Evolutionary conservation across 2,113 vertebrate species (phyloP), one percentile per base, ranked within the genome.

Genomic region (Alosa alosa): DNA sequence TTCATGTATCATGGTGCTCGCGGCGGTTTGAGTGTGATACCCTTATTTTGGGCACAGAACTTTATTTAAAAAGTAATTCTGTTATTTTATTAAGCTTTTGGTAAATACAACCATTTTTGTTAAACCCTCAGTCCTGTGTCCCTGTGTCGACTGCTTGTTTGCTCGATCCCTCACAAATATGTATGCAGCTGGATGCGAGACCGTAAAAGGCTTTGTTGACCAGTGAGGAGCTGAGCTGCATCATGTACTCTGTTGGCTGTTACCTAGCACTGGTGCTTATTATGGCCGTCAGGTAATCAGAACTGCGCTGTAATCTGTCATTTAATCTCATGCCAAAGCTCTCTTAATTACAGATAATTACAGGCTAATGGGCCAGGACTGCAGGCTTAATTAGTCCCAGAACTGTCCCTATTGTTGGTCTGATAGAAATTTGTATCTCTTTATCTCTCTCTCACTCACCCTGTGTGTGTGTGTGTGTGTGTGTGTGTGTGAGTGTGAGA

Each of bases 331-430:
- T 72, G 64, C 64, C 64, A 72, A 8, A 31, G 64, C 64, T 72
- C 64, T 72, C 64, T 72, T 72, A 72, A 72, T 72, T 72, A 72
- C 64, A 72, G 25, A 72, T 72, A 72, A 72, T 72, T 8, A 72
- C 64, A 72, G 9, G n/a, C n/a, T 72, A 72, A 72, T 72, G 64
- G 64, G 8, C 64, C 64, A 72, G n/a, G 25, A 72, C 31, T 72
- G 64, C 64, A 72, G 31, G 64, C 64, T 25, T 68, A 68, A 68
- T 68, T 68, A 68, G 64, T 7, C 64, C 25, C 8, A n/a, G 64
- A 68, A 31, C 64, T 68, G 64, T 68, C 25, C 64, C 22, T 68
- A 68, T 68, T 68, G 64, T 68, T 68, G 64, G 25, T 68, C 64
- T 68, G n/a, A 68, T 68, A 68, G 64, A n/a, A 25, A n/a, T 25